A percentile compares a stretch with the other conserved stretches of the same genome.
Evolutionary conservation across 1,140 invertebrate species (phyloP).

Genomic region (Drosophila lini): DNA sequence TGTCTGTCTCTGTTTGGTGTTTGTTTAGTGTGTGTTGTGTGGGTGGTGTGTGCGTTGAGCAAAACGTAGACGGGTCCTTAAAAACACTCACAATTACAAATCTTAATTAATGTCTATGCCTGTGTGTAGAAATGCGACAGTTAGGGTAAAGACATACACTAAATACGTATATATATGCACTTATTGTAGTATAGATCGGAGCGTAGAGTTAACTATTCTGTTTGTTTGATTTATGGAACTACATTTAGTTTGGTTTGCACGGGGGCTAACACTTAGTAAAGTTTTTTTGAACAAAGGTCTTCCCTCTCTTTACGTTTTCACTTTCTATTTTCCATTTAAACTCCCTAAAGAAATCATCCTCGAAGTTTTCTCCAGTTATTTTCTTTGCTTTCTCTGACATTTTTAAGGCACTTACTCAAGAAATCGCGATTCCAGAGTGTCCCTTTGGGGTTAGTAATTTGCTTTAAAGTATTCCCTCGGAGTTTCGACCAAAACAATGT

Average conservation of each 20-base stretch:
- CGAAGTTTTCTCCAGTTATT: neutral
- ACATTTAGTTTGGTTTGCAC: constrained; percentile 49
- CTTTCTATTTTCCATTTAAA: constrained; percentile 4
- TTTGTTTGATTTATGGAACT: constrained; percentile 67
- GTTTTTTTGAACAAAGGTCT: constrained; percentile 46
- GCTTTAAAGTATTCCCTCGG: constrained; percentile 26
- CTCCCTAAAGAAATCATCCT: neutral
- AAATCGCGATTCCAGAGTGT: constrained; percentile 72
- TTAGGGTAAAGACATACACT: constrained; percentile 59
- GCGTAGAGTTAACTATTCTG: constrained; percentile 74
- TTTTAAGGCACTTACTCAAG: constrained; percentile 80
- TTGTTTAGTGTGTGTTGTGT: constrained; percentile 2
- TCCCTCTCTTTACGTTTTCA: constrained; percentile 1
- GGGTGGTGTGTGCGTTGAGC: constrained; percentile 61
- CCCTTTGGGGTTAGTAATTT: constrained; percentile 52
- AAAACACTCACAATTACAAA: constrained; percentile 64
- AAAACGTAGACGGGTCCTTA: constrained; percentile 56
- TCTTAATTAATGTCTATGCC: constrained; percentile 23
- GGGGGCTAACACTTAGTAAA: constrained; percentile 50
- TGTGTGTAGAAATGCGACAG: constrained; percentile 68
- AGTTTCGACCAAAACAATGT: constrained; percentile 47
- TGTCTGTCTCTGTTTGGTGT: constrained; percentile 18
- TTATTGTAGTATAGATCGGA: constrained; percentile 70
- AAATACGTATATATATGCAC: constrained; percentile 47
- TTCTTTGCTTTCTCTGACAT: constrained; percentile 15